phyloP scores from a whole-genome alignment of 2,797 vertebrate species.

The Ataeniobius toweri region DNA sequence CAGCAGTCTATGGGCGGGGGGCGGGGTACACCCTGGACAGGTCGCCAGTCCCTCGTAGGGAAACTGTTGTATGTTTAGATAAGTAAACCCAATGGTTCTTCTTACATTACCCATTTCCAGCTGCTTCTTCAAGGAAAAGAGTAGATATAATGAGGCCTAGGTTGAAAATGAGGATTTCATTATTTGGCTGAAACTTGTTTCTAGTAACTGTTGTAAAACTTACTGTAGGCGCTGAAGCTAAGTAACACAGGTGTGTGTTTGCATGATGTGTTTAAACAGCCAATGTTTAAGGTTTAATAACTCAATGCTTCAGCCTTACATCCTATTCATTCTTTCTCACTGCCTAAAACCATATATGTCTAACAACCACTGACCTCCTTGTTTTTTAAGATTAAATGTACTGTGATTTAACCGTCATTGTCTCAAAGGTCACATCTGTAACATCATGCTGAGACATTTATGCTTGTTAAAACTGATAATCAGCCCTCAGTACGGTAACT shows the following conservation, averaged over 20 bases:
- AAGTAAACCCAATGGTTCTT: neutral
- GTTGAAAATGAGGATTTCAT: neutral
- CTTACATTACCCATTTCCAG: too few species aligned
- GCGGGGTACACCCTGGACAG: too few species aligned
- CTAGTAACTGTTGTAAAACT: neutral
- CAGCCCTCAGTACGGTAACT: slow-evolving; percentile 5
- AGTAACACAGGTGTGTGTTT: neutral
- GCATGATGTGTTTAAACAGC: neutral
- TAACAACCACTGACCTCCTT: neutral
- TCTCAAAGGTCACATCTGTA: slow-evolving; percentile 51
- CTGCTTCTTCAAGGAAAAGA: too few species aligned
- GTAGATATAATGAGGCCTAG: neutral
- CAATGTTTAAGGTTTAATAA: neutral
- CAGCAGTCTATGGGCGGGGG: too few species aligned
- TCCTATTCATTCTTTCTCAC: too few species aligned
- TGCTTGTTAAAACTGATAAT: slow-evolving; percentile 28
- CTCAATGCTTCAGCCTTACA: too few species aligned
- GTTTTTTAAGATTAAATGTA: slow-evolving; percentile 6
- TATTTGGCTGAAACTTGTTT: neutral
- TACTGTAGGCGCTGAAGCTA: neutral
- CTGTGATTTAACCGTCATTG: slow-evolving; percentile 13
- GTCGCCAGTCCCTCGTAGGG: too few species aligned
- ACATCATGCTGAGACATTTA: slow-evolving; percentile 10
- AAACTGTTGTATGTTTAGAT: neutral
- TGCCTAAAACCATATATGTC: neutral